These are phyloP conservation scores for Tetramorium alpestre DNA, from an alignment of 1,140 invertebrate species.

Conservation along the genomic window DNA sequence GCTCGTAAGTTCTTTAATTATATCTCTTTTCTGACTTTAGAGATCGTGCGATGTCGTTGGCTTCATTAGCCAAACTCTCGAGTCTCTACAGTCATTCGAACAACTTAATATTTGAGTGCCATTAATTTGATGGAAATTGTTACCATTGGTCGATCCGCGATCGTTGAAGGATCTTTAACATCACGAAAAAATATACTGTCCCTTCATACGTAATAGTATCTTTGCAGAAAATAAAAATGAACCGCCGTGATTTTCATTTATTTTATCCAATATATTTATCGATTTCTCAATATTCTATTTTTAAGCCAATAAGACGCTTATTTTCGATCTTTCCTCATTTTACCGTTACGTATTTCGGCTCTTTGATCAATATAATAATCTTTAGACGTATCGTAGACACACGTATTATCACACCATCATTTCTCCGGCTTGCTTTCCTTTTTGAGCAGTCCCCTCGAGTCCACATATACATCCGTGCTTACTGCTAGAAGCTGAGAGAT, in stretches of 20 bases:
- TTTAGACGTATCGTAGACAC: not conserved
- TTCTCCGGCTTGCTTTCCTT: slow-evolving; percentile 2
- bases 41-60: not conserved
- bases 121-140: slow-evolving; percentile 40
- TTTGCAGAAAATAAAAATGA: not conserved
- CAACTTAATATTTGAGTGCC: slow-evolving; percentile 42
- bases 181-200: slow-evolving; percentile 22
- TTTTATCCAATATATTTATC: slow-evolving; percentile 12
- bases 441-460: slow-evolving; percentile 14
- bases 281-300: not conserved
- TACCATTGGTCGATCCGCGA: not conserved
- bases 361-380: slow-evolving; percentile 35
- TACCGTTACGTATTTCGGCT: too few relatives aligned
- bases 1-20: slow-evolving; percentile 92
- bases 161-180: not conserved
- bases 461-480: slow-evolving; percentile 54
- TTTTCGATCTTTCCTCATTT: not conserved
- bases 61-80: slow-evolving; percentile 17
- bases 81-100: not conserved
- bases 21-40: slow-evolving; percentile 29
- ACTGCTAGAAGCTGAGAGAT: not conserved
- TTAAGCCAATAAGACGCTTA: not conserved
- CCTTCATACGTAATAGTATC: not conserved
- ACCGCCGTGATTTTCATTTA: not conserved
- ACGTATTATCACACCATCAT: slow-evolving; percentile 25